Conservation (phyloP, 92 coral and sea anemone species). For the Siderastrea siderea region DNA sequence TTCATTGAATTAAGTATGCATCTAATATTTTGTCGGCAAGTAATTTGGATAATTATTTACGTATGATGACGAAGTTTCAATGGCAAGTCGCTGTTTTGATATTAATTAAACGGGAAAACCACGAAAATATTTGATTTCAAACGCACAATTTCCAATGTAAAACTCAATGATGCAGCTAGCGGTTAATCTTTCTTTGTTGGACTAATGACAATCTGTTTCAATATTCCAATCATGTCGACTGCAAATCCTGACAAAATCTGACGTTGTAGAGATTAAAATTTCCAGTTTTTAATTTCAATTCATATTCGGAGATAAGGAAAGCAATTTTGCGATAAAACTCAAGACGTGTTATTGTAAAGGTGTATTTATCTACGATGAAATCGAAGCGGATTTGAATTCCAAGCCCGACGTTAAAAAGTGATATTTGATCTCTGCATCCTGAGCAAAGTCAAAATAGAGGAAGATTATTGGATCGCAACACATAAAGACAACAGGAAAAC, state of each 20-base stretch:
- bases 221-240: constrained; percentile 5
- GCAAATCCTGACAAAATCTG: constrained; percentile 9
- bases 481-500: neutral
- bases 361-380: constrained; percentile 4
- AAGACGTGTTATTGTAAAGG: neutral
- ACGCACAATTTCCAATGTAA: neutral
- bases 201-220: neutral
- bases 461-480: neutral
- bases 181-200: constrained; percentile 1
- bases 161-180: neutral
- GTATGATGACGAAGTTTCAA: neutral
- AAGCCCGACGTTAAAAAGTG: neutral
- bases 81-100: neutral
- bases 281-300: constrained; percentile 17
- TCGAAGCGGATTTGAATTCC: constrained; percentile 2
- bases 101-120: neutral
- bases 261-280: constrained; percentile 25
- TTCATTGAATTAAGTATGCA: constrained; percentile 9
- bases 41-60: neutral
- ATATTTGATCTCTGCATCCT: constrained; percentile 3
- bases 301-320: constrained; percentile 19
- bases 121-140: neutral
- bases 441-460: neutral
- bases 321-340: neutral
- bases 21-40: constrained; percentile 19